phyloP scores from a whole-genome alignment of 2,797 vertebrate genomes.

The Crypturellus tataupa region DNA sequence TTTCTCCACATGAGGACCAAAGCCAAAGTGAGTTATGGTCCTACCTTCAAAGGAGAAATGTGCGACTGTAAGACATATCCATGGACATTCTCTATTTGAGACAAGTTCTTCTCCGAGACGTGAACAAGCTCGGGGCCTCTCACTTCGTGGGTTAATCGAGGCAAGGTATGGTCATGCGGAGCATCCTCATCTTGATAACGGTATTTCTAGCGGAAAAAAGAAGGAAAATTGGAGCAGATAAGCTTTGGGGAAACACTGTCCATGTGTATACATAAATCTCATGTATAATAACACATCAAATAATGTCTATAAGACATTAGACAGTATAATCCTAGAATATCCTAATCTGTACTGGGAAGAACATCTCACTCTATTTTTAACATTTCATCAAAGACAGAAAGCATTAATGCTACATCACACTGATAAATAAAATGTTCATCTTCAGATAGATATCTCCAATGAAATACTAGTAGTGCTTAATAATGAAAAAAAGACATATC shows the following conservation, averaged over 20 bases:
- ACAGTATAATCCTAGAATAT: accelerated
- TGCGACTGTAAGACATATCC: constrained; percentile 96
- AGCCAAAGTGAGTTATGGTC: background rate
- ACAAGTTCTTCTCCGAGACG: constrained; percentile 95
- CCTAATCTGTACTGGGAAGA: background rate
- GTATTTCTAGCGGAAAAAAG: constrained; percentile 85
- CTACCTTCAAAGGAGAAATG: constrained; percentile 96
- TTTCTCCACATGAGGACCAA: background rate
- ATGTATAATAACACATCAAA: background rate
- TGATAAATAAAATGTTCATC: background rate
- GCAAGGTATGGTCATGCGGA: constrained; percentile 91
- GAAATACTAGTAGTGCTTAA: background rate
- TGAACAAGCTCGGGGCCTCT: constrained; percentile 95
- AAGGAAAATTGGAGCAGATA: background rate
- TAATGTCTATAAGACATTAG: background rate
- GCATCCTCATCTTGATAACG: constrained; percentile 95
- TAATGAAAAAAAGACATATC: background rate
- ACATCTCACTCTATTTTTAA: background rate
- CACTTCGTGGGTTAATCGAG: constrained; percentile 91
- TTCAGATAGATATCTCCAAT: background rate
- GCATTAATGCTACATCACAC: background rate
- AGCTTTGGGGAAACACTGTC: background rate
- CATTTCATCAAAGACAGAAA: background rate
- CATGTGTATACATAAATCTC: background rate
- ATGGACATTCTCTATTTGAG: constrained; percentile 97